phyloP scores from a whole-genome alignment of 2,888 invertebrate genomes.

The Eumerus sabulonum region DNA sequence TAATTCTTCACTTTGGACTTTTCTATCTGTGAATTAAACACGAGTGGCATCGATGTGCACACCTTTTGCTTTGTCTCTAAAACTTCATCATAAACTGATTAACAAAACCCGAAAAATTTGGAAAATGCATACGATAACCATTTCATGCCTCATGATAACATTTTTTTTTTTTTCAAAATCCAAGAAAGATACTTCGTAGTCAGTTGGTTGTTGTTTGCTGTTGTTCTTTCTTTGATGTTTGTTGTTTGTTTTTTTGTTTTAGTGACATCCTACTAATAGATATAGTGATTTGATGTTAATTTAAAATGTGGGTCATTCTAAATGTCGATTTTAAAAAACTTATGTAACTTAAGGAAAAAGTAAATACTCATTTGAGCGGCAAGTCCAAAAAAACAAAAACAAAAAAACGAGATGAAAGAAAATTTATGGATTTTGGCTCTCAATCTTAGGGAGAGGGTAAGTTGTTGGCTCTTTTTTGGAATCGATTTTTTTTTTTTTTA shows the following conservation, averaged over 20 bases:
- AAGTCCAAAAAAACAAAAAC: too few relatives aligned
- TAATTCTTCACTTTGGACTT: constrained; percentile 8
- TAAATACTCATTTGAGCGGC: too few relatives aligned
- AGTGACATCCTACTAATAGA: background rate
- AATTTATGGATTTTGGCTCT: too few relatives aligned
- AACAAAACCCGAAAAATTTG: constrained; percentile 1
- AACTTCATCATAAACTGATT: constrained; percentile 2
- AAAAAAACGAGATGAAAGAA: too few relatives aligned
- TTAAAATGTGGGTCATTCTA: background rate
- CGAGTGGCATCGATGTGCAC: constrained; percentile 40
- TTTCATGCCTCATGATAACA: background rate
- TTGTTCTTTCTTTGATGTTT: background rate
- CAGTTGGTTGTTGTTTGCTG: too few relatives aligned
- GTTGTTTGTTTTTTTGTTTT: background rate
- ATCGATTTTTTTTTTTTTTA: too few relatives aligned
- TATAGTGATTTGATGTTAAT: background rate
- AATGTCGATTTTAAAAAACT: too few relatives aligned
- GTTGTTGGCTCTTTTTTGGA: too few relatives aligned
- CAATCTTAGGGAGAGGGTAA: too few relatives aligned
- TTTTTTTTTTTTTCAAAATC: too few relatives aligned
- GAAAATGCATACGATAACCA: background rate
- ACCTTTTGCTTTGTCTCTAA: constrained; percentile 6
- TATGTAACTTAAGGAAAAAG: too few relatives aligned
- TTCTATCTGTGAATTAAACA: constrained; percentile 19
- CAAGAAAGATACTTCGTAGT: too few relatives aligned